Conservation (phyloP, 53 echinoderm and acorn worm species). For the Crossaster papposus region DNA sequence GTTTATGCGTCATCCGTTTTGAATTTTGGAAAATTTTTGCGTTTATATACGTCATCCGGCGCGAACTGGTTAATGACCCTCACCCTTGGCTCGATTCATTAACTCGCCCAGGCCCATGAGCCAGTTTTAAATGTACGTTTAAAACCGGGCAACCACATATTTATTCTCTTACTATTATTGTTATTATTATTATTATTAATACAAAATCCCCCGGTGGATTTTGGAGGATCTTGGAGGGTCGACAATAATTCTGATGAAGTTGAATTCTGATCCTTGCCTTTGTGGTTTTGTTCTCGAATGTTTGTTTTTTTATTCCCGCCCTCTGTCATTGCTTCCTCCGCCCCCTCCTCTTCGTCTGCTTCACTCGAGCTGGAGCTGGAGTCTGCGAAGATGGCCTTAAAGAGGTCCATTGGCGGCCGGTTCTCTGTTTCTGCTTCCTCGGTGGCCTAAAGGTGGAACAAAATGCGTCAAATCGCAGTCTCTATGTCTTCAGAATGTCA, state of each 20-base stretch:
- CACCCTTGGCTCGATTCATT: no score
- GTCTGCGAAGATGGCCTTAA: constrained; percentile 90
- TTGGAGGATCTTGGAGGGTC: not conserved
- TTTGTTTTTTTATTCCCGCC: not conserved
- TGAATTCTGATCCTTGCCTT: not conserved
- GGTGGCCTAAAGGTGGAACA: not conserved
- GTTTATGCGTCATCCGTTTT: no score
- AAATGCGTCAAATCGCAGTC: not conserved
- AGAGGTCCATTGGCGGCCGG: constrained; percentile 91
- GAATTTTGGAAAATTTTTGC: no score
- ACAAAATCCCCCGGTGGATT: no score
- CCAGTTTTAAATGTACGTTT: no score
- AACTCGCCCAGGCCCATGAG: no score
- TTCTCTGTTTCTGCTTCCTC: constrained; percentile 55
- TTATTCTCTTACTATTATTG: no score
- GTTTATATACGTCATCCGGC: no score
- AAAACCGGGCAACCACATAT: no score
- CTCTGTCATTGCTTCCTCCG: constrained; percentile 28
- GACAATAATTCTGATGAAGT: not conserved
- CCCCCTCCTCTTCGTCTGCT: constrained; percentile 36
- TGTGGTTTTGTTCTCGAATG: not conserved
- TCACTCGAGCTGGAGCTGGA: constrained; percentile 62
- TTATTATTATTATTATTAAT: no score
- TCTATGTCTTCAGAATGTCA: not conserved
- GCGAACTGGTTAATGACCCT: no score